phyloP scores from a whole-genome alignment of 2,113 vertebrate genomes.

The Taxidea taxus region DNA sequence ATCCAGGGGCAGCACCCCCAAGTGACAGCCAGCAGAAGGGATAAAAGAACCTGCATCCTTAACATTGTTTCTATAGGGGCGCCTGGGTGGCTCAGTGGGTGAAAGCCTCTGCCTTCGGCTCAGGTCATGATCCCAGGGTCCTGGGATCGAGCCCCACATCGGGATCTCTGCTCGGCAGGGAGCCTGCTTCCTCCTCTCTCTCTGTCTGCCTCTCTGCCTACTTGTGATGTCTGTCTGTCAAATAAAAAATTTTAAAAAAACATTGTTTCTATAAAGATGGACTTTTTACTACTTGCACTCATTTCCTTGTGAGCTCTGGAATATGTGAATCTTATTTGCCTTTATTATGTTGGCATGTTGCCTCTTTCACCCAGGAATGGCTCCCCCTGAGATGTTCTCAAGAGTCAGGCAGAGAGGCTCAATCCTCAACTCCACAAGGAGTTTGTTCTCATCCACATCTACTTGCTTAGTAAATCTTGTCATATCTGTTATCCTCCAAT shows the following conservation, averaged over 20 bases:
- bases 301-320: not conserved
- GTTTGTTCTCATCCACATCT: fast-evolving
- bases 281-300: not conserved
- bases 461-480: not conserved
- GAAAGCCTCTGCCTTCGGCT: no score
- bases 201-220: no score
- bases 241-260: no score
- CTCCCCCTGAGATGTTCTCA: not conserved
- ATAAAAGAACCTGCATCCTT: not conserved
- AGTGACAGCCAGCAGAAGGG: not conserved
- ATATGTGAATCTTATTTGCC: not conserved
- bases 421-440: fast-evolving
- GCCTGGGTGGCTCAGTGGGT: no score
- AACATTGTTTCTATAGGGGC: not conserved
- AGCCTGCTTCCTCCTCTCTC: no score
- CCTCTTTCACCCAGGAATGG: not conserved
- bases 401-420: not conserved
- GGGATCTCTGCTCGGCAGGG: no score
- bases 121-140: no score
- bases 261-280: not conserved
- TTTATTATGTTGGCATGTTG: fast-evolving
- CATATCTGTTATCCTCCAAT: not conserved
- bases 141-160: no score
- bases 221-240: no score
- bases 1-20: not conserved